Percentiles rank a stretch among this genome's conserved stretches.
phyloP scores from a whole-genome alignment of 2,888 invertebrate genomes.

The Caenorhabditis afra region DNA sequence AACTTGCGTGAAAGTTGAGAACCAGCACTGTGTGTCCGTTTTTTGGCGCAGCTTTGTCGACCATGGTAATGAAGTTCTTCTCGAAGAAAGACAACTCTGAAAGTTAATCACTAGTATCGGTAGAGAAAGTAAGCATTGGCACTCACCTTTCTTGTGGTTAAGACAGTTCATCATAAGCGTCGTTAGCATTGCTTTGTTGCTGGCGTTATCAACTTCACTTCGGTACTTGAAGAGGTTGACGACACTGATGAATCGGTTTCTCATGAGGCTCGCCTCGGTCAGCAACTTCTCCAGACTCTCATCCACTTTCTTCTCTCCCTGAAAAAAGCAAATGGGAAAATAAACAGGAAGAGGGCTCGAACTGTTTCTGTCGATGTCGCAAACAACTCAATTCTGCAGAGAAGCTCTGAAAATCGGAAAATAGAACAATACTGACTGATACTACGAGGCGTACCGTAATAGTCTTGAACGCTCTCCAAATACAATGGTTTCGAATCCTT shows the following conservation, averaged over 20 bases:
- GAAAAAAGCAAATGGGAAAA: not conserved
- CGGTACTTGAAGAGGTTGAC: not conserved
- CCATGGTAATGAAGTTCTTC: not conserved
- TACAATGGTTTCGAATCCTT: not conserved
- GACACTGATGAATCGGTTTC: not conserved
- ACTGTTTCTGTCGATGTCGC: not conserved
- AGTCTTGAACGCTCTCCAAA: not conserved
- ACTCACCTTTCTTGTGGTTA: not conserved
- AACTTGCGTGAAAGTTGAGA: not conserved
- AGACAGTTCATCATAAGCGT: not conserved
- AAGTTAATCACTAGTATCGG: not conserved
- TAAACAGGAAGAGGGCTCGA: not conserved
- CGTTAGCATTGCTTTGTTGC: not conserved
- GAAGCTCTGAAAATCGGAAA: not conserved
- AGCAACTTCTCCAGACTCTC: not conserved
- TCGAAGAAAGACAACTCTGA: not conserved
- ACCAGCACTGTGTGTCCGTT: not conserved
- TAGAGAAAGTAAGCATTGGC: too few relatives aligned
- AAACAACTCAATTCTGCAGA: not conserved
- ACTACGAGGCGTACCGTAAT: too few relatives aligned
- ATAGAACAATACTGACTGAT: not conserved
- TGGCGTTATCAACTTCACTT: not conserved
- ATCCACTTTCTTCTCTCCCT: not conserved
- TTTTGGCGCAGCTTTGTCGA: not conserved
- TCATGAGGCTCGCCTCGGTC: not conserved